Conservation (phyloP, 1,140 invertebrate species). For the Halyomorpha halys region DNA sequence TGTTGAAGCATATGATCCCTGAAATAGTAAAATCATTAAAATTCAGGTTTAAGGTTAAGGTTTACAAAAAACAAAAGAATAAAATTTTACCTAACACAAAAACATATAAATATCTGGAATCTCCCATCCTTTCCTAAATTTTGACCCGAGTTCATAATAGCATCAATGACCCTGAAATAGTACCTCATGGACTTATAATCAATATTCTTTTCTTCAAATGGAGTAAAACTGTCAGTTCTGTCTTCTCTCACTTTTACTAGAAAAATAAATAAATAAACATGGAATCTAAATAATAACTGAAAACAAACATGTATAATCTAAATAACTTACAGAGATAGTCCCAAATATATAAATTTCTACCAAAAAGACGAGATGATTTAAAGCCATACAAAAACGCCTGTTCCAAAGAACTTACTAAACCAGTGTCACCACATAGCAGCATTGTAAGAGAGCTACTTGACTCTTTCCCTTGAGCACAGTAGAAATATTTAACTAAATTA, state of each 20-base stretch:
- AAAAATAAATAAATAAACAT: constrained; percentile 32
- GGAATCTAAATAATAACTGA: neutral
- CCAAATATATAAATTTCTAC: constrained; percentile 93
- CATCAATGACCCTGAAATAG: constrained; percentile 27
- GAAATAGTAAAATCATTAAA: constrained; percentile 27
- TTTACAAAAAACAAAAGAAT: no score
- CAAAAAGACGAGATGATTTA: constrained; percentile 82
- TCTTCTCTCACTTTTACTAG: constrained; percentile 74
- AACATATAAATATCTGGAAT: constrained; percentile 92
- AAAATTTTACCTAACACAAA: constrained; percentile 61
- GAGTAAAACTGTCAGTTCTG: neutral
- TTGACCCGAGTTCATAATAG: constrained; percentile 51
- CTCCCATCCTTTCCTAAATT: constrained; percentile 94
- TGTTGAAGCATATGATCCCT: constrained; percentile 87
- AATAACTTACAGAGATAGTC: constrained; percentile 77
- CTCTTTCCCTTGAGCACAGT: constrained; percentile 64
- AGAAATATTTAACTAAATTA: constrained; percentile 93
- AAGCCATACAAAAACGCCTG: constrained; percentile 90
- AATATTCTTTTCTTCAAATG: constrained; percentile 21
- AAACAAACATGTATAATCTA: neutral
- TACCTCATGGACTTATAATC: constrained; percentile 25
- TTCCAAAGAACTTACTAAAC: constrained; percentile 84
- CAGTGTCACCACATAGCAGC: constrained; percentile 86
- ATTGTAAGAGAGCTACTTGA: constrained; percentile 68
- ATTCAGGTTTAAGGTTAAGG: neutral